Conservation (phyloP, 1,140 invertebrate species). For the Zaprionus taronus region DNA sequence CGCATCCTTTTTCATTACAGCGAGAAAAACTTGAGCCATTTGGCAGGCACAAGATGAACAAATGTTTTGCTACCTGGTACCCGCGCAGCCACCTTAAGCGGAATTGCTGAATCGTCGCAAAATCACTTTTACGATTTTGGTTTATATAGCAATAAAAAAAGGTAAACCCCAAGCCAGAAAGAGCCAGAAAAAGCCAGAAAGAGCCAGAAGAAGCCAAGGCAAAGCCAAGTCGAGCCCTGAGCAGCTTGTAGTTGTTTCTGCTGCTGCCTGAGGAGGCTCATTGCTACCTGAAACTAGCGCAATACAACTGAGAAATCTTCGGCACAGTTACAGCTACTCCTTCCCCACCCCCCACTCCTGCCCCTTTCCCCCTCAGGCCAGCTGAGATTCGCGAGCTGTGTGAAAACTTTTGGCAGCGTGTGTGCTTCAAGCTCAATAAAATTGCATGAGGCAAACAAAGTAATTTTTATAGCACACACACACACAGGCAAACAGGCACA, state of each 20-base stretch:
- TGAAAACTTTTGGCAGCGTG: conserved; percentile 66
- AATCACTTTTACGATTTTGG: conserved; percentile 82
- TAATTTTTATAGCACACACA: conserved; percentile 71
- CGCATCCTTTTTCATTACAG: conserved; percentile 6
- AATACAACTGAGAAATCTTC: conserved; percentile 78
- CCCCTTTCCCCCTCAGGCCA: not conserved
- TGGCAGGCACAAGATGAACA: conserved; percentile 4
- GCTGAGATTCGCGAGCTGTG: conserved; percentile 54
- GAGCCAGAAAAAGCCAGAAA: not conserved
- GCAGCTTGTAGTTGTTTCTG: conserved; percentile 13
- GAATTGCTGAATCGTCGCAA: conserved; percentile 79
- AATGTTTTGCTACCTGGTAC: conserved; percentile 32
- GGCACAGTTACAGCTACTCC: not conserved
- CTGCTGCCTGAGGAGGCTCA: conserved; percentile 24
- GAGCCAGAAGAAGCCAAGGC: too few relatives aligned
- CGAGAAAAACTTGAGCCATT: conserved; percentile 31
- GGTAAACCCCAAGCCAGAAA: not conserved
- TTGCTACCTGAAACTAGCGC: conserved; percentile 61
- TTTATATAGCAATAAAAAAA: conserved; percentile 65
- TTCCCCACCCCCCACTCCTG: not conserved
- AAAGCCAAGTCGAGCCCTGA: too few relatives aligned
- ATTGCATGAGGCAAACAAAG: conserved; percentile 79
- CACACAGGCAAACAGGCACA: conserved; percentile 3
- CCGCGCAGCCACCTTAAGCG: conserved; percentile 30
- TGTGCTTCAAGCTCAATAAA: conserved; percentile 68